Evolutionary conservation across 2,888 invertebrate genomes (phyloP).

Genomic region (Cinara cedri): DNA sequence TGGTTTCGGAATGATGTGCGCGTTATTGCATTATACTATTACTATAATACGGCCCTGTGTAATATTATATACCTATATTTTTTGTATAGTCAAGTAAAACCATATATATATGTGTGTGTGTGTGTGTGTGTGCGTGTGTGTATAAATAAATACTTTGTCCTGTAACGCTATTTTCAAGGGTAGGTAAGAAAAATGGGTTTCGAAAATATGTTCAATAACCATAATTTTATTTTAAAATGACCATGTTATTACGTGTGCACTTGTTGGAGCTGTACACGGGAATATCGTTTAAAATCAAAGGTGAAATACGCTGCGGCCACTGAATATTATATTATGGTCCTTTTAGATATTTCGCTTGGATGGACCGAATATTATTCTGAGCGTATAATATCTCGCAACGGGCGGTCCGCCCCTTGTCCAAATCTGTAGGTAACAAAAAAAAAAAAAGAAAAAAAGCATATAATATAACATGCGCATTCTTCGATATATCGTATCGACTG

Average conservation of each 20-base stretch:
- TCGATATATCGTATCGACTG: background rate
- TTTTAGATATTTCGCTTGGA: constrained; percentile 6
- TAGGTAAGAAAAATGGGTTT: constrained; percentile 12
- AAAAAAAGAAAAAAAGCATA: background rate
- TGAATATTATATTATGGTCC: background rate
- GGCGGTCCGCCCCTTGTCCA: constrained; percentile 26
- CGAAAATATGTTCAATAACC: constrained; percentile 20
- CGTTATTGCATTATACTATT: no score
- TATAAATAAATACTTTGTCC: no score
- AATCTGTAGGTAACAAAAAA: constrained; percentile 16
- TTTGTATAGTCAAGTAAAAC: constrained; percentile 19
- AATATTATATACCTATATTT: constrained; percentile 11
- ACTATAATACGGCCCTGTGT: background rate
- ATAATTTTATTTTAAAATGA: no score
- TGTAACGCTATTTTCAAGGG: background rate
- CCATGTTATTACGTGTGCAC: no score
- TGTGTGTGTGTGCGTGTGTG: no score
- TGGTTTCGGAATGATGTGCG: no score
- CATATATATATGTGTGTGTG: background rate
- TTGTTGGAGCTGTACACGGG: no score
- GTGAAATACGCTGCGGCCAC: constrained; percentile 6
- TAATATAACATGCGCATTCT: background rate
- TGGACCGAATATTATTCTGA: constrained; percentile 8
- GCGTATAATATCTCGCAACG: constrained; percentile 8
- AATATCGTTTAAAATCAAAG: constrained; percentile 15